Base-by-base conservation (phyloP, 2,888 invertebrate genomes). In the Rotaria magnacalcarata region DNA sequence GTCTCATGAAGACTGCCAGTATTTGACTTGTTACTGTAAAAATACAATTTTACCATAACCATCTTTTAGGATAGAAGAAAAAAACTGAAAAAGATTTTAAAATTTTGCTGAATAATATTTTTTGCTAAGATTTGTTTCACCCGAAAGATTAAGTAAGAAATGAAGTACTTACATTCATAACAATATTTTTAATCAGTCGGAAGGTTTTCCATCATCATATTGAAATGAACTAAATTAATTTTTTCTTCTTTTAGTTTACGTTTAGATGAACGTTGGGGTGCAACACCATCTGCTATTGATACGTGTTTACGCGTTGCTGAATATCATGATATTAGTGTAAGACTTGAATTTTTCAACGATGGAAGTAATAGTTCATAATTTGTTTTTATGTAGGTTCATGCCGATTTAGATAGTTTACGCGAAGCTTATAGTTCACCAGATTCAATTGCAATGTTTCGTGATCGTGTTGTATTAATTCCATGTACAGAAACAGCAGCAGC, bases 221-320 rank as follows among this genome's bases (percentile, higher is more conserved):
- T 16, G 14, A 16, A 16, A 52, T 80, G 4, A 54, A 43, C 84
- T 41, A 41, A 50, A 24, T 86, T 11, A 34, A 34, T 75, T 43
- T 86, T 14, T 50, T 50, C 50, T 11, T 50, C 14, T 50, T 87
- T 24, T 67, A 90, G 90, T 6, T 86, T 90, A 67, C 90, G 90
- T 87, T 87, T 90, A 19, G 90, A 90, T 85, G 90, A 90, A 87
- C 90, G 90, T 87, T 90, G 90, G 90, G 90, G 90, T 14, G 89
- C 89, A 14, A 90, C 90, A 50, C 90, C 90, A 8, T 88, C 90
- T 0, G 89, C 89, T 85, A 90, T 90, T 75, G 90, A 90, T 87
- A 88, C 89, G 5, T 89, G 89, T 87, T 87, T 90, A 4, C 88
- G 88, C 80, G 89, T 89, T 16, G 90, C 90, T 7, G 90, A 90